Base-by-base conservation (phyloP, 2,888 invertebrate species). In the Poecilobothrus nobilitatus region DNA sequence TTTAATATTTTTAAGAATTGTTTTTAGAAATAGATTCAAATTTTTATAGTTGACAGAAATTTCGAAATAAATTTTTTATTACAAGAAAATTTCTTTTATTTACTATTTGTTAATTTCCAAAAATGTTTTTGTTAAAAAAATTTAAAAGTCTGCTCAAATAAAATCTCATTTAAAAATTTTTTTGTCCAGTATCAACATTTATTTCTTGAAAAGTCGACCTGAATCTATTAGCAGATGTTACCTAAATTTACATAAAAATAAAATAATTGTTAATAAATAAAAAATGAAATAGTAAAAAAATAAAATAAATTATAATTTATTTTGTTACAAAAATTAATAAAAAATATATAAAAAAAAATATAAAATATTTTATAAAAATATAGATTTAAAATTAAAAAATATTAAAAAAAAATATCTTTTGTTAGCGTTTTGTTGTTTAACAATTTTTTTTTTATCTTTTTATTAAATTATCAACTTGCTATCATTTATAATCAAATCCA, bases 351-450 rank as follows among this genome's bases (percentile, higher is more conserved):
- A 53, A 12, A 53, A 53, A 53, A 3, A 12, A 53, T 53, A 53
- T 18, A 53, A 53, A 53, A 53, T 12, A 12, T 10, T 4, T 12
- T 53, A 15, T 53, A n/a, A 15, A 53, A n/a, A 53, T 15, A 15
- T 53, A 53, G 53, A 18, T n/a, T 53, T 53, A 15, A 53, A 53
- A 53, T 53, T 53, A 53, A 53, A n/a, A 53, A 53, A 53, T 53
- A 53, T 12, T 44, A 6, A 53, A 53, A 18, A 18, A 27, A 37
- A 37, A 37, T 15, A 12, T 6, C 9, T 53, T 18, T 53, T 53
- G n/a, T 53, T 18, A 53, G n/a, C 53, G 12, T 53, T 53, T 27
- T 27, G 27, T 27, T n/a, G 12, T 15, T 44, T n/a, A 53, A 53
- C n/a, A 53, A 44, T 10, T 44, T 15, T 27, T 27, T 27, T 27